These are phyloP conservation scores for Aplysia californica DNA, from an alignment of 1,140 invertebrate species.

Conservation along the genomic window DNA sequence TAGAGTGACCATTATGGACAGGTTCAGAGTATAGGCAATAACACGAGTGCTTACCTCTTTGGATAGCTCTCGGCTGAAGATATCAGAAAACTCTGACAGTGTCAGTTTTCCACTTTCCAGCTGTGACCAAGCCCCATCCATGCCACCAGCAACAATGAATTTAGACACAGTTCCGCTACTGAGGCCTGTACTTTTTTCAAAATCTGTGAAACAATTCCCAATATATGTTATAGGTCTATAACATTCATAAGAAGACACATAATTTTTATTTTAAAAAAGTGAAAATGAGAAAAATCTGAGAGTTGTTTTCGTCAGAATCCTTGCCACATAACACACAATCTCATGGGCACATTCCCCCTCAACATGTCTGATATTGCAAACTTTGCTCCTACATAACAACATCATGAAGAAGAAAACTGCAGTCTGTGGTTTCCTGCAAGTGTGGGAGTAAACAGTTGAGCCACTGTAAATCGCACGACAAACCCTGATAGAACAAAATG, in stretches of 20 bases:
- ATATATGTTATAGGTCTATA: too few species aligned
- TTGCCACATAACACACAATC: background rate
- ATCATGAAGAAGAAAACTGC: too few species aligned
- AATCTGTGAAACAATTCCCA: slow-evolving; percentile 43
- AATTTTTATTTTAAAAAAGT: background rate
- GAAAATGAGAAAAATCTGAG: background rate
- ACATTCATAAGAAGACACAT: too few species aligned
- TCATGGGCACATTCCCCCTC: too few species aligned
- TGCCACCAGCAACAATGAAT: slow-evolving; percentile 51
- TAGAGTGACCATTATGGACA: too few species aligned
- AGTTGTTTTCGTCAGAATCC: background rate
- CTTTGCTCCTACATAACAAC: too few species aligned
- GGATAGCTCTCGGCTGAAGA: slow-evolving; percentile 59
- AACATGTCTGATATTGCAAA: too few species aligned
- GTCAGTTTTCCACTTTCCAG: slow-evolving; percentile 62
- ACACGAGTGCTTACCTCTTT: slow-evolving; percentile 40
- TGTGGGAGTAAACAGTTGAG: too few species aligned
- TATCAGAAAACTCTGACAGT: slow-evolving; percentile 51
- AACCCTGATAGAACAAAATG: too few species aligned
- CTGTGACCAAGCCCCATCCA: slow-evolving; percentile 52
- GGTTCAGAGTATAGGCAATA: too few species aligned
- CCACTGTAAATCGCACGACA: too few species aligned
- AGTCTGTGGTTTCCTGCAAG: too few species aligned
- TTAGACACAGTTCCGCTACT: slow-evolving; percentile 44
- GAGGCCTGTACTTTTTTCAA: slow-evolving; percentile 50